Evolutionary conservation across 2,888 invertebrate species (phyloP).

Genomic region (Drosophila anomalata): DNA sequence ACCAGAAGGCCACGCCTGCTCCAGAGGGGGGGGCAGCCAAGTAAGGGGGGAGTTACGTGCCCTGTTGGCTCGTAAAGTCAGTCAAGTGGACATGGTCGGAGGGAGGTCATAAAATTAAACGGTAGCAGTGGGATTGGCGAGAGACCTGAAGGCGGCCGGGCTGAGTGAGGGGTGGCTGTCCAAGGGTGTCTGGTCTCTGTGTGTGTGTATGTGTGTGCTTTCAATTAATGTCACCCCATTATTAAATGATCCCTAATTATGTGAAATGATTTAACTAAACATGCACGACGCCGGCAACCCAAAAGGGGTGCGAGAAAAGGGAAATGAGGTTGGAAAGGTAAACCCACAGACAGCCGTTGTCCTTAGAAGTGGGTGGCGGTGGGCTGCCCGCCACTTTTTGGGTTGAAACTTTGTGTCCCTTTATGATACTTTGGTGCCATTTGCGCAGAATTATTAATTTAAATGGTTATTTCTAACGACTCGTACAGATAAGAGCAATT

Average conservation of each 20-base stretch:
- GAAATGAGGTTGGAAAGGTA: slow-evolving; percentile 57
- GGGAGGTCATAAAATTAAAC: slow-evolving; percentile 73
- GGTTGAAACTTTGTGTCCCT: slow-evolving; percentile 61
- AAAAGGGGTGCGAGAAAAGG: slow-evolving; percentile 17
- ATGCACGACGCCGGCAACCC: slow-evolving; percentile 50
- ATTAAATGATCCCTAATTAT: slow-evolving; percentile 84
- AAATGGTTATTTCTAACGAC: slow-evolving; percentile 53
- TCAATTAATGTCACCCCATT: slow-evolving; percentile 84
- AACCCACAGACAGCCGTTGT: slow-evolving; percentile 53
- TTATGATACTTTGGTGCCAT: slow-evolving; percentile 79
- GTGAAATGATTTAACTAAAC: slow-evolving; percentile 83
- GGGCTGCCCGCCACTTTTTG: slow-evolving; percentile 15
- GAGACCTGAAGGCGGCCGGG: slow-evolving; percentile 2
- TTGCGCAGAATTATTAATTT: slow-evolving; percentile 72
- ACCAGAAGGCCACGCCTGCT: slow-evolving; percentile 50
- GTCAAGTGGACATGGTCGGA: slow-evolving; percentile 69
- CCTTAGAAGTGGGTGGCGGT: slow-evolving; percentile 11
- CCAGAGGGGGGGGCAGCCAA: slow-evolving; percentile 10
- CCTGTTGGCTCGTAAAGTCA: slow-evolving; percentile 63
- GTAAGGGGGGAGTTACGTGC: slow-evolving; percentile 42
- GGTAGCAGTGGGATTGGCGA: slow-evolving; percentile 48
- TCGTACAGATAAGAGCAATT: slow-evolving; percentile 29
- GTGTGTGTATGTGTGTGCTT: slow-evolving; percentile 48
- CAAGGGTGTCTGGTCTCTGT: neutral
- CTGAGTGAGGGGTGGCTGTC: slow-evolving; percentile 22